Evolutionary conservation across 2,797 vertebrate species (phyloP).

Genomic region (Enteromius mattozi): DNA sequence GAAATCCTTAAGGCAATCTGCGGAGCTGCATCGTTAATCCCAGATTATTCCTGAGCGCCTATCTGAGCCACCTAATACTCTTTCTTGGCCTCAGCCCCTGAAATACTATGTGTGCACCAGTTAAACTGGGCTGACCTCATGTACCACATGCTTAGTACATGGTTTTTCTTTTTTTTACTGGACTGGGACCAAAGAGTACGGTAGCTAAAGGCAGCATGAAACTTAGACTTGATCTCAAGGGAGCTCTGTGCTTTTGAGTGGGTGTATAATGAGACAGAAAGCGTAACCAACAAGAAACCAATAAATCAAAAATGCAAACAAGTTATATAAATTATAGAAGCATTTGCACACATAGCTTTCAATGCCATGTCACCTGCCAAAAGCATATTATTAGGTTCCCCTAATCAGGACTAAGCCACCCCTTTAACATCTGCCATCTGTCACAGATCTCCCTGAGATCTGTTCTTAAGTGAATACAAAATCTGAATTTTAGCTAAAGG

Average conservation of each 20-base stretch:
- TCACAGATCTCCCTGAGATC: constrained; percentile 3
- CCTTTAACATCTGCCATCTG: constrained; percentile 46
- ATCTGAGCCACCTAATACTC: constrained; percentile 72
- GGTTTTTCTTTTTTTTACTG: background rate
- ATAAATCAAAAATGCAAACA: background rate
- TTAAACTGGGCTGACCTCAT: constrained; percentile 35
- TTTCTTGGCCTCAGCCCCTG: constrained; percentile 60
- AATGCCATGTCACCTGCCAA: constrained; percentile 20
- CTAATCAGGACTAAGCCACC: constrained; percentile 12
- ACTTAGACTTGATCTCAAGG: background rate
- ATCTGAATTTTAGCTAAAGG: background rate
- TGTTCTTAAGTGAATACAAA: background rate
- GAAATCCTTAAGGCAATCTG: constrained; percentile 74
- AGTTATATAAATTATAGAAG: background rate
- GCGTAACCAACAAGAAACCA: background rate
- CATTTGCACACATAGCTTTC: constrained; percentile 15
- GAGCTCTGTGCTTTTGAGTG: background rate
- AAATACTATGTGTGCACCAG: constrained; percentile 54
- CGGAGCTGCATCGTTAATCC: constrained; percentile 74
- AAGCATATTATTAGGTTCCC: constrained; percentile 28
- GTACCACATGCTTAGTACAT: constrained; percentile 7
- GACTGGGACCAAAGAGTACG: background rate
- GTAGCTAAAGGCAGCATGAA: background rate
- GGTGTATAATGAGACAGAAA: background rate
- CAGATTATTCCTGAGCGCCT: constrained; percentile 73